A percentile compares a stretch with the other conserved stretches of the same genome.
Evolutionary conservation across 2,888 invertebrate species (phyloP).

Genomic region (Idaea aversata): DNA sequence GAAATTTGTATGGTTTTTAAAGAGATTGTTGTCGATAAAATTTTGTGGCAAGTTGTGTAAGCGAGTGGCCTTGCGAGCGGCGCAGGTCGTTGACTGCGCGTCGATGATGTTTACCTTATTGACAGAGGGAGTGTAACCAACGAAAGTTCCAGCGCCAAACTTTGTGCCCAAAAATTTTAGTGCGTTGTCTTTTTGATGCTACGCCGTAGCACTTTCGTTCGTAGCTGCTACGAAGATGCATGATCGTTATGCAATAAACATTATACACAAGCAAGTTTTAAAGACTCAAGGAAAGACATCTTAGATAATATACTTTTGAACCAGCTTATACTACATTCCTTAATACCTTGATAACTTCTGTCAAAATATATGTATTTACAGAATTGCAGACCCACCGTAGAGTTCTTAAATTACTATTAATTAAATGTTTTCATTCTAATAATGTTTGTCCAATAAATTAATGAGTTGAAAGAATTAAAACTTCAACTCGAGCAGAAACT

Average conservation of each 20-base stretch:
- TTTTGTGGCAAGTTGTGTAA: slow-evolving; percentile 65
- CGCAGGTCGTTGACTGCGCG: slow-evolving; percentile 67
- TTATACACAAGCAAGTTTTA: not conserved
- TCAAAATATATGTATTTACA: too few species aligned
- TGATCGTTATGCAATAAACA: not conserved
- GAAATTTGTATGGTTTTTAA: slow-evolving; percentile 21
- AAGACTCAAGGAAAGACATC: not conserved
- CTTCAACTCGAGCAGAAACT: too few species aligned
- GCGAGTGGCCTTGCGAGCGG: slow-evolving; percentile 68
- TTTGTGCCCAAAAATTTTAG: slow-evolving; percentile 43
- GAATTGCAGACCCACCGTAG: too few species aligned
- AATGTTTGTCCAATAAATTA: too few species aligned
- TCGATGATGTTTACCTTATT: slow-evolving; percentile 71
- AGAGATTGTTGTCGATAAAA: slow-evolving; percentile 49
- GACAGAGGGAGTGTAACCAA: slow-evolving; percentile 60
- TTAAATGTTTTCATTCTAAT: too few species aligned
- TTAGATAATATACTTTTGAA: not conserved
- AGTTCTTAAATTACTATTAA: too few species aligned
- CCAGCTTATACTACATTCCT: too few species aligned
- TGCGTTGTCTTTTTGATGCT: slow-evolving; percentile 40
- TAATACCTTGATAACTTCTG: too few species aligned
- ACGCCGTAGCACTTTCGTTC: slow-evolving; percentile 39
- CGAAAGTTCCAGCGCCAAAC: slow-evolving; percentile 55
- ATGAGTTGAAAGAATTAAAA: too few species aligned
- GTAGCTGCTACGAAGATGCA: slow-evolving; percentile 16